phyloP scores from a whole-genome alignment of 2,888 invertebrate species.

The Hanleya hanleyi region DNA sequence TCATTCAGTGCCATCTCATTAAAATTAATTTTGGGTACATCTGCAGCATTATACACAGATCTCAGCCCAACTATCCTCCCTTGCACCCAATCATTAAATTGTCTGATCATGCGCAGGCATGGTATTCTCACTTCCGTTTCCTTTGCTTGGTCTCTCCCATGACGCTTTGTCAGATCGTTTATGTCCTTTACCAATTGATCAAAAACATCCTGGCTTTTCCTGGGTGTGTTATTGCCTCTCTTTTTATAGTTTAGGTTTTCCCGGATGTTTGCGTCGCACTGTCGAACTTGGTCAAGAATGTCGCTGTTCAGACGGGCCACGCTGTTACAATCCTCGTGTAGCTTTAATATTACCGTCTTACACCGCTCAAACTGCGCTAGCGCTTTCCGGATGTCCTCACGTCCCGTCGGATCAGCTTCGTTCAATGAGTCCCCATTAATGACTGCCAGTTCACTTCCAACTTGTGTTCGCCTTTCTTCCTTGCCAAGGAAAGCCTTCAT shows the following conservation, averaged over 20 bases:
- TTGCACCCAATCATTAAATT: constrained; percentile 46
- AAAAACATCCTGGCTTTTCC: constrained; percentile 46
- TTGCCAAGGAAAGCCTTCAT: neutral
- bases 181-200: constrained; percentile 50
- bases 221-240: constrained; percentile 25
- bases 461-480: neutral
- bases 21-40: neutral
- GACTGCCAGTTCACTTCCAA: neutral
- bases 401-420: neutral
- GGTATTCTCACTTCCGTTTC: constrained; percentile 46
- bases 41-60: constrained; percentile 23
- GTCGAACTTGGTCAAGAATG: constrained; percentile 42
- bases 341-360: constrained; percentile 44
- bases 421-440: neutral
- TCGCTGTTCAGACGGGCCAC: constrained; percentile 47
- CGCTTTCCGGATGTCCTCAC: neutral
- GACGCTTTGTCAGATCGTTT: constrained; percentile 39
- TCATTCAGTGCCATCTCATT: no score
- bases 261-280: constrained; percentile 45
- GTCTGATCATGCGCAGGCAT: constrained; percentile 44
- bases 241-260: constrained; percentile 19
- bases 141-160: constrained; percentile 37
- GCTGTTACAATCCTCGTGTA: constrained; percentile 47
- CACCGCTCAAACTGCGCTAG: constrained; percentile 37
- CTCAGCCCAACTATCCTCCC: constrained; percentile 34